These are phyloP conservation scores for Vicugna pacos DNA, from an alignment of 2,113 vertebrate genomes.

Conservation along the genomic window DNA sequence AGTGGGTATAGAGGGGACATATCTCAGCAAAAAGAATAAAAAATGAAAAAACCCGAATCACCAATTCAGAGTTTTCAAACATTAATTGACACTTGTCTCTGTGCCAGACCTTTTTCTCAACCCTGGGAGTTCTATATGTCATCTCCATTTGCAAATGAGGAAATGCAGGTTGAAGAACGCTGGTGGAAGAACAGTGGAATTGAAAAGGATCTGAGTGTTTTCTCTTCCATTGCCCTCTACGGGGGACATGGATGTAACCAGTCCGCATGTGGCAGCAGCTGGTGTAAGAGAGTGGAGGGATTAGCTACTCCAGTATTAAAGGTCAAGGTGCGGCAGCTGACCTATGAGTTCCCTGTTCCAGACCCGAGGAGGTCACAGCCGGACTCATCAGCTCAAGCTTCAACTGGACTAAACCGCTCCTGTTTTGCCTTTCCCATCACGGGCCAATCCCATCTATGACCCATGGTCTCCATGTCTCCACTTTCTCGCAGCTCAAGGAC, in stretches of 20 bases:
- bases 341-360: fast-evolving
- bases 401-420: neutral
- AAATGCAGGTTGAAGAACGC: neutral
- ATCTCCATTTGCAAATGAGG: neutral
- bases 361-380: neutral
- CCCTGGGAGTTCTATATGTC: fast-evolving
- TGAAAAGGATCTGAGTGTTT: neutral
- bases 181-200: neutral
- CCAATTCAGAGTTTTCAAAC: fast-evolving
- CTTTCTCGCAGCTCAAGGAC: neutral
- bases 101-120: neutral
- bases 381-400: neutral
- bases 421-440: neutral
- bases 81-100: neutral
- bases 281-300: neutral
- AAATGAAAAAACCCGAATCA: too few species aligned
- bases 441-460: fast-evolving
- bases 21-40: too few species aligned
- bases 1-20: too few species aligned
- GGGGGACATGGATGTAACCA: fast-evolving
- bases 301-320: neutral
- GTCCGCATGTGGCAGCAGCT: neutral
- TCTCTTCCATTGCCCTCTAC: neutral
- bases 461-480: too few species aligned
- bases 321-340: neutral